Conservation (phyloP, 2,888 invertebrate genomes). For the Cheilosia impressa region DNA sequence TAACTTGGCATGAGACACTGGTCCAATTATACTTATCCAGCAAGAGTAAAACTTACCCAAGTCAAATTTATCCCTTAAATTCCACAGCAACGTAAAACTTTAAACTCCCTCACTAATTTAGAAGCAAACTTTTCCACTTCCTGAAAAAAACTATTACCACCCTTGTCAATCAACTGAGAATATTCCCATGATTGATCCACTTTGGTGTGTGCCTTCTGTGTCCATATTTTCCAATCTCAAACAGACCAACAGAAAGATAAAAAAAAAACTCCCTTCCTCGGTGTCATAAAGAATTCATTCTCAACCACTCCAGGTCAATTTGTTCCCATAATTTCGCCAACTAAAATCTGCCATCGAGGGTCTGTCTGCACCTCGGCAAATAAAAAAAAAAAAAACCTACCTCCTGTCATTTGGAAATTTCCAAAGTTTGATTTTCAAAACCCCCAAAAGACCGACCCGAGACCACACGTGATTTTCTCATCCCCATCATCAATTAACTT, state of each 20-base stretch:
- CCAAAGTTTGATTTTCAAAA: conserved; percentile 51
- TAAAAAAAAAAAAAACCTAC: not conserved
- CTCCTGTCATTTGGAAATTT: conserved; percentile 39
- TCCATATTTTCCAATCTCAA: conserved; percentile 71
- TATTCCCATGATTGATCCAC: conserved; percentile 72
- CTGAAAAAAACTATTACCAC: not conserved
- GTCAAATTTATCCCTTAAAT: too few relatives aligned
- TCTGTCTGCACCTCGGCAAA: conserved; percentile 6
- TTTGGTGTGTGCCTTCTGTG: conserved; percentile 66
- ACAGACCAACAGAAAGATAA: conserved; percentile 45
- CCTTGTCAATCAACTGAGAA: conserved; percentile 65
- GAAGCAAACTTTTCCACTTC: conserved; percentile 52
- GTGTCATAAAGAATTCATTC: conserved; percentile 69
- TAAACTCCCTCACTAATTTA: conserved; percentile 29
- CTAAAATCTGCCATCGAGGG: conserved; percentile 61
- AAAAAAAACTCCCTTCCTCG: conserved; percentile 14
- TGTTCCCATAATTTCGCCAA: conserved; percentile 69
- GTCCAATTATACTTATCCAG: too few relatives aligned
- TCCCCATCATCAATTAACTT: conserved; percentile 70
- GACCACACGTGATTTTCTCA: conserved; percentile 58
- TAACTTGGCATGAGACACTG: too few relatives aligned
- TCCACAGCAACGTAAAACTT: not conserved
- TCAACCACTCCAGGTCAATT: conserved; percentile 71
- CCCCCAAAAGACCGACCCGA: conserved; percentile 25
- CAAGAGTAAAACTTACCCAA: too few relatives aligned